These are phyloP conservation scores for Sebastes dallii DNA, from an alignment of 2,797 vertebrate genomes.

Conservation along the genomic window DNA sequence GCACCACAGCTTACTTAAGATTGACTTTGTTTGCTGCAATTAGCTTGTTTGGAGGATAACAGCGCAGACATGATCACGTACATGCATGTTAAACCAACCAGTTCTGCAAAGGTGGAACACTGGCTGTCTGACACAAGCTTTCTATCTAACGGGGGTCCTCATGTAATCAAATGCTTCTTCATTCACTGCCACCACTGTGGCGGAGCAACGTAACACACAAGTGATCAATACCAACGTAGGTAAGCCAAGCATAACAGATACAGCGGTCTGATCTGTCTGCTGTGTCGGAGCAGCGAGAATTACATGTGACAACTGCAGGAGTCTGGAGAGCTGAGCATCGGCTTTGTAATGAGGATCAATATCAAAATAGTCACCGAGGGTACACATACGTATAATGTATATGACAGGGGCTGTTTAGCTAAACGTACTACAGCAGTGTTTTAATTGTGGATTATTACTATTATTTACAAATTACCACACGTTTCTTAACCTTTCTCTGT, in stretches of 20 bases:
- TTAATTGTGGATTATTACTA: too few relatives aligned
- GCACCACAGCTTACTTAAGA: background rate
- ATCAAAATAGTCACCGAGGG: background rate
- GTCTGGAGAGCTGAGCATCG: background rate
- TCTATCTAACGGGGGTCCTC: background rate
- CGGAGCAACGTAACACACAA: conserved; percentile 30
- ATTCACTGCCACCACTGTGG: conserved; percentile 7
- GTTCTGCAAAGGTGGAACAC: background rate
- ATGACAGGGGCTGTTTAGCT: background rate
- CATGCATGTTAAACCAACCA: background rate
- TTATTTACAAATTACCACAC: too few relatives aligned
- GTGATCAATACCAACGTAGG: conserved; percentile 27
- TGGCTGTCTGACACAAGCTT: background rate
- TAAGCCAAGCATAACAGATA: conserved; percentile 6
- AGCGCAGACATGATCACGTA: background rate
- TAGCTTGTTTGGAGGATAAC: conserved; percentile 3
- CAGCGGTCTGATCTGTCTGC: background rate
- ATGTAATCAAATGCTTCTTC: conserved; percentile 10
- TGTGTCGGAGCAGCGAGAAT: conserved; percentile 4
- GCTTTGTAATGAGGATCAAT: conserved; percentile 24
- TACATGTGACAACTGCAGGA: background rate
- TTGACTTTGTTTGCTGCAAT: background rate
- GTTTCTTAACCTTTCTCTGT: too few relatives aligned
- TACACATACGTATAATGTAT: background rate
- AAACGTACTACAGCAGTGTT: background rate